Evolutionary conservation across 2,888 invertebrate genomes (phyloP), one percentile per base, ranked within the genome.

Genomic region (Argyresthia albistria): DNA sequence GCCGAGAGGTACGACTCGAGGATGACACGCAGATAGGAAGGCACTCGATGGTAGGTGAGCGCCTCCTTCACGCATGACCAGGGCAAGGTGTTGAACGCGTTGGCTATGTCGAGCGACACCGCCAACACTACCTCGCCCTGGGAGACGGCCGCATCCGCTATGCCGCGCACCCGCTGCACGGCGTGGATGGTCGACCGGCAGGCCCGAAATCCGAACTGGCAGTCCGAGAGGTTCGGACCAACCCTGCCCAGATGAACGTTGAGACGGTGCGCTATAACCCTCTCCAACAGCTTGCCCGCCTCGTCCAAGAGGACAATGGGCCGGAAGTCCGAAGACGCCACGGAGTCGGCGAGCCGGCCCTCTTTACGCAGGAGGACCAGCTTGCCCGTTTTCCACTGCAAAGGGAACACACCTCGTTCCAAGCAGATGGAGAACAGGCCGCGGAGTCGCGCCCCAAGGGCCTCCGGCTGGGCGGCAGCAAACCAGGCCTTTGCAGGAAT

Each of bases 361-460:
- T 16, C 50, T 25, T 50, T 50, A 42, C 16, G 15, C 10, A 54
- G 43, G 35, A 51, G 48, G 7, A 54, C 51, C 14, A 54, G 46
- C 14, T 35, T 12, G 7, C 54, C 54, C 1, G 51, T 42, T 35
- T 54, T 54, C 54, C 54, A 54, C 36, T 8, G 12, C 8, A 4
- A 3, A 1, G 54, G 54, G 14, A 54, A 54, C 1, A 15, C 37
- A 9, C 50, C 50, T 8, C 8, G 10, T 12, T 43, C 10, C 25
- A 53, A 11, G 35, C 53, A 53, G 1, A 45, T 46, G 9, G 11
- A n/a, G n/a, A 53, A 46, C 8, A 50, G 46, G 1, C 39, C 2
- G 4, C 14, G 12, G 25, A 50, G n/a, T 16, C 50, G 12, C 12
- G 9, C n/a, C 50, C 15, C 53, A 1, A 50, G 12, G 1, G 8